Base-by-base conservation (phyloP, 2,797 vertebrate species). In the Ciconia nigra region DNA sequence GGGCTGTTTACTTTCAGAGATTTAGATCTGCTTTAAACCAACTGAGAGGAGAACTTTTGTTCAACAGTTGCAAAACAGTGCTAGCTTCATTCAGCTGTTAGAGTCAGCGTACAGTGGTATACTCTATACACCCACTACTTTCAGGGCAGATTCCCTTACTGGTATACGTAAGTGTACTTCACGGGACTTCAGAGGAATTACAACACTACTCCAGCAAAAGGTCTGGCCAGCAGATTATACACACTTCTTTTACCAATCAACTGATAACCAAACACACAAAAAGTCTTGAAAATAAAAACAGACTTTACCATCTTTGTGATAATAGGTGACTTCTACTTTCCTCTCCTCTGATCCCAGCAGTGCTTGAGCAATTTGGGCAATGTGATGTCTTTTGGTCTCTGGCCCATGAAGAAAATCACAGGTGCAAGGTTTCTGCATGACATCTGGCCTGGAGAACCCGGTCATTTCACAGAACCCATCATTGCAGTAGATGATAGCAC, bases 401-500 rank as follows among this genome's bases (percentile, higher is more conserved):
- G 99, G 99, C 11, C 99, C 99, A 59, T 99, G 99, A 83, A 99
- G 99, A 95, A 99, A 99, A 98, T 99, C 99, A 31, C 99, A 99
- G 83, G 99, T 99, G 96, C 99, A 99, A 1, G 99, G 99, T 97
- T 99, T 99, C 97, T 99, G 99, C 99, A 99, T 99, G 98, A 99
- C 98, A 97, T 99, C 99, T 77, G 99, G 98, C 97, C 99, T 98
- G 62, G 99, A 99, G 98, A 99, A 99, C 78, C 99, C 99, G 0
- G 99, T 99, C 99, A 99, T 99, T 98, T 99, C 99, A 86, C 99
- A 99, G 98, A 99, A 99, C 81, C 98, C 99, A 83, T 99, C 99
- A 71, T 99, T 99, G 98, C 99, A 99, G 98, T 99, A 99, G 97
- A 99, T 99, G 97, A 99, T 99, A 19, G 99, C 99, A 98, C 99